Percentiles rank a stretch among this genome's conserved stretches.
phyloP scores from a whole-genome alignment of 2,888 invertebrate genomes.

The Quadroppia sp. region DNA sequence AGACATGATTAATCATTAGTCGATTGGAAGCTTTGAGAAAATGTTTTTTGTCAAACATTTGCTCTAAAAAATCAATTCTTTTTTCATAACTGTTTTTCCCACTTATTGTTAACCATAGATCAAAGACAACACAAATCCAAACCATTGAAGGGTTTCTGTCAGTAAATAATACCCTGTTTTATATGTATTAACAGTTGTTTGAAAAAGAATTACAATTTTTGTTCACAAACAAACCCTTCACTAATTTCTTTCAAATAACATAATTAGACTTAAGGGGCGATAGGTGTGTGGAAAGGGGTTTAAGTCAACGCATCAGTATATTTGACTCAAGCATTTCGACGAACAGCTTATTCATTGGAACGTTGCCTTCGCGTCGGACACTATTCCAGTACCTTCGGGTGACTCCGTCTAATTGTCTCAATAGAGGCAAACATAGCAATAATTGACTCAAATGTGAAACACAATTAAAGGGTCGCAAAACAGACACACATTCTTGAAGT shows the following conservation, averaged over 20 bases:
- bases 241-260: neutral
- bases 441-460: slow-evolving; percentile 62
- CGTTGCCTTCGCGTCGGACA: slow-evolving; percentile 79
- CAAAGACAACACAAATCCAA: neutral
- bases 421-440: slow-evolving; percentile 76
- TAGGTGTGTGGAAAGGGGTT: neutral
- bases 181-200: neutral
- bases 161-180: slow-evolving; percentile 32
- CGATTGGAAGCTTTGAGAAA: neutral
- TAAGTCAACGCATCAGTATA: slow-evolving; percentile 25
- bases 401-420: slow-evolving; percentile 82
- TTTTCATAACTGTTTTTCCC: too few relatives aligned
- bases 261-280: neutral
- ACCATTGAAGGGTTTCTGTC: neutral
- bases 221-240: neutral
- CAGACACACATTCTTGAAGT: slow-evolving; percentile 77
- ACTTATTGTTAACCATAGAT: neutral
- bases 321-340: slow-evolving; percentile 49
- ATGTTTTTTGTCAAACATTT: too few relatives aligned
- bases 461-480: slow-evolving; percentile 63
- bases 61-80: too few relatives aligned
- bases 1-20: neutral
- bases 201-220: neutral
- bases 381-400: slow-evolving; percentile 85
- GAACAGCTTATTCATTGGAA: slow-evolving; percentile 92